Percentiles rank a stretch among this genome's conserved stretches.
phyloP scores from a whole-genome alignment of 1,140 invertebrate species.

The Bombyx mori region ASM3026992v2 NC_085108.1:518501-519000 shows the following conservation, averaged over 20 bases:
- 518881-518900: neutral
- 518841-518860: conserved; percentile 16
- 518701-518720: neutral
- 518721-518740: conserved; percentile 6
- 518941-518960: neutral
- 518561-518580: neutral
- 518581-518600: neutral
- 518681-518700: neutral
- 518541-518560: too few relatives aligned
- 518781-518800: conserved; percentile 22
- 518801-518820: conserved; percentile 31
- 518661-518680: neutral
- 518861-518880: neutral
- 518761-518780: conserved; percentile 1
- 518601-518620: neutral
- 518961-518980: neutral
- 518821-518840: conserved; percentile 53
- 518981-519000: conserved; percentile 3
- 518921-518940: neutral
- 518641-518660: neutral
- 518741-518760: conserved; percentile 8
- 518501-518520: too few relatives aligned
- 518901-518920: neutral
- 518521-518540: too few relatives aligned
- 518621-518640: neutral